Percentiles rank a stretch among this genome's conserved stretches.
phyloP scores from a whole-genome alignment of 2,113 vertebrate genomes.

The Neotragus pygmaeus region DNA sequence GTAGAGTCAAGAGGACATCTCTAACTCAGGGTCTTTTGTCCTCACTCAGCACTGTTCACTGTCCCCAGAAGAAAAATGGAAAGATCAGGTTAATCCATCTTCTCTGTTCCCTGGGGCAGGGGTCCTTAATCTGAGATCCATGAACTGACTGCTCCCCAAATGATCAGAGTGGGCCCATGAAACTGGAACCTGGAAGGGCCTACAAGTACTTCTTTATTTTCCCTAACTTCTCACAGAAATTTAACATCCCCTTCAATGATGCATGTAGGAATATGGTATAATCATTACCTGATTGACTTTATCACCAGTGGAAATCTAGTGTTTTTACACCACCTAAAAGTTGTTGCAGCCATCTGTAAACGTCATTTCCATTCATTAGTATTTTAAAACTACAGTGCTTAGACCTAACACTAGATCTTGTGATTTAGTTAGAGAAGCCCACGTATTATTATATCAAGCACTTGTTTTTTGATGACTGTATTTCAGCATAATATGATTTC shows the following conservation, averaged over 20 bases:
- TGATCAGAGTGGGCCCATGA: background rate
- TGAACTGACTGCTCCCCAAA: background rate
- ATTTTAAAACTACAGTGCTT: background rate
- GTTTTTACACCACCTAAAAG: background rate
- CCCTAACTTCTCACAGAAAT: background rate
- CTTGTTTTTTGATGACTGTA: background rate
- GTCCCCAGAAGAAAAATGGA: background rate
- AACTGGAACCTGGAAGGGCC: background rate
- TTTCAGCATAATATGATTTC: constrained; percentile 42
- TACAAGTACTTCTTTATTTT: background rate
- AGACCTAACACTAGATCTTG: background rate
- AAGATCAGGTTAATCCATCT: background rate
- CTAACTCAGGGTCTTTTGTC: background rate
- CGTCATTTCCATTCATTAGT: background rate
- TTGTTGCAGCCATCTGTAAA: background rate
- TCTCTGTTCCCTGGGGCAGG: background rate
- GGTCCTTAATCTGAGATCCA: background rate
- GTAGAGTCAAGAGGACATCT: background rate
- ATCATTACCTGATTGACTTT: background rate
- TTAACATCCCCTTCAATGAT: background rate
- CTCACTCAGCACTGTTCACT: background rate
- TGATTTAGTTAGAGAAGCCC: constrained; percentile 26
- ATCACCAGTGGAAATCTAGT: background rate
- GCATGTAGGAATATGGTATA: background rate
- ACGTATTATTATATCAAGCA: background rate